A percentile compares a stretch with the other conserved stretches of the same genome.
Conservation (phyloP, 1,140 invertebrate species). For the Drosophila leontia region DNA sequence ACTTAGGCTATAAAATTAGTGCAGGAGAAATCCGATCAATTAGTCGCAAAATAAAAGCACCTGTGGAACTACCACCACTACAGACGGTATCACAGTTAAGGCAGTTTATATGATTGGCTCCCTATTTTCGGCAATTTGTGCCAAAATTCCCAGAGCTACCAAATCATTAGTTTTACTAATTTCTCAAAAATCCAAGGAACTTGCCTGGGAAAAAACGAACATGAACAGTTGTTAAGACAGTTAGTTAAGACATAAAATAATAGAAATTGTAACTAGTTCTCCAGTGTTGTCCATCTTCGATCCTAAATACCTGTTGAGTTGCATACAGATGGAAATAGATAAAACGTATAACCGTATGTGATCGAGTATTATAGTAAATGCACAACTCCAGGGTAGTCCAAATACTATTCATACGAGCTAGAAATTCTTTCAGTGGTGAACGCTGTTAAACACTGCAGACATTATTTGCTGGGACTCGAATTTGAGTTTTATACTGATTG, state of each 20-base stretch:
- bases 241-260: no score
- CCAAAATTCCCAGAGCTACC: slow-evolving; percentile 6
- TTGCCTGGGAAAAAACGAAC: no score
- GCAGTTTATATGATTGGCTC: slow-evolving; percentile 23
- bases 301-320: no score
- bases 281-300: no score
- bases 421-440: slow-evolving; percentile 24
- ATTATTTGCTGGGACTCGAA: slow-evolving; percentile 31
- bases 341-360: background rate
- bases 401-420: slow-evolving; percentile 30
- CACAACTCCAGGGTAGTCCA: slow-evolving; percentile 16
- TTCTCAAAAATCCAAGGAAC: no score
- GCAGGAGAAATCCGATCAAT: background rate
- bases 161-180: no score
- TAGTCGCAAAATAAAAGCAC: background rate
- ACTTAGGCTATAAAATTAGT: background rate
- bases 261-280: no score
- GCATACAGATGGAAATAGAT: no score
- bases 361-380: slow-evolving; percentile 25
- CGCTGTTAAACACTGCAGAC: slow-evolving; percentile 20
- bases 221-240: no score
- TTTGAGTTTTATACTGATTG: slow-evolving; percentile 22
- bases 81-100: slow-evolving; percentile 1
- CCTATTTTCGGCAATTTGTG: slow-evolving; percentile 27
- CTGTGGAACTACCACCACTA: background rate